Evolutionary conservation across 35 echinoderm and acorn worm genomes (phyloP), one percentile per base, ranked within the genome.

Genomic region (Antedon bifida): DNA sequence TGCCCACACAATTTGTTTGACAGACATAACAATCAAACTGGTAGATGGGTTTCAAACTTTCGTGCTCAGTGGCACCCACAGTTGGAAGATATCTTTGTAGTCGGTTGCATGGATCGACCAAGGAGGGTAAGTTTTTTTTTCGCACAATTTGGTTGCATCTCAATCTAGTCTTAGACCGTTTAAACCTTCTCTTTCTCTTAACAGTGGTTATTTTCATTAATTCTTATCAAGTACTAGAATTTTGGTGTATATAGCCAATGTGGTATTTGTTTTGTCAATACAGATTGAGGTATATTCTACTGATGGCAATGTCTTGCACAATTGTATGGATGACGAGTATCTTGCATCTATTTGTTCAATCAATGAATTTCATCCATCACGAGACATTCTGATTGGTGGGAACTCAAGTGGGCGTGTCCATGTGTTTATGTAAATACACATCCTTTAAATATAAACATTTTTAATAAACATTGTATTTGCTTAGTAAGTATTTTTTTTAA

Each of bases 351-450:
- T 97, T 34, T 92, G 94, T 45, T 92, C 90, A 34, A n/a, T 97
- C 39, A 97, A 97, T 44, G 83, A 73, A 1, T 97, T 92, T 42
- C 94, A 97, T 80, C 94, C 90, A 31, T 92, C 94, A 21, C 84
- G 86, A 76, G 82, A 92, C 51, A 74, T 97, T 38, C 35, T 97
- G 0, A 88, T 84, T 35, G 93, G 94, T 12, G 90, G 79, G 0
- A 97, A 97, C 77, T 85, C 90, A 23, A 97, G 94, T 86, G 94
- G 94, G 3, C 77, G 88, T 30, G 84, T 92, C 0, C 88, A 97
- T 39, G 88, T 97, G 12, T 92, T 97, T 45, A 96, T 89, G 87
- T 87, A 33, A 42, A 33, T 36, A 75, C 32, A 16, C 17, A 14
- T n/a, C n/a, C 73, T 64, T 26, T 19, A 23, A 8, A 64, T 2